phyloP scores from a whole-genome alignment of 2,113 vertebrate genomes.

The Myxocyprinus asiaticus region DNA sequence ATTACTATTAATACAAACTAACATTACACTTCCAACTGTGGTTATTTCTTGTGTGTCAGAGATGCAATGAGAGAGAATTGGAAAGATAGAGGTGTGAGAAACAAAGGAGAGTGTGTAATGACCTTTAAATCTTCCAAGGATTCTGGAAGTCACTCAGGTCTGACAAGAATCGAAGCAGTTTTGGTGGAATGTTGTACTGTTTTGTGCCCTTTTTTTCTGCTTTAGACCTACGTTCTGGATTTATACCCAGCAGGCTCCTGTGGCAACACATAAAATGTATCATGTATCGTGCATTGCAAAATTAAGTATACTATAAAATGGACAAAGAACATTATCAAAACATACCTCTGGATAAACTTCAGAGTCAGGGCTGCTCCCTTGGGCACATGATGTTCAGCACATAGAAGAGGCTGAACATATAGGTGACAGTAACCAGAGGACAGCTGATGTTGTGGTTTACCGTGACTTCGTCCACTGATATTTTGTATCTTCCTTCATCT shows the following conservation, averaged over 20 bases:
- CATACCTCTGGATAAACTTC: conserved; percentile 13
- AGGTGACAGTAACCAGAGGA: conserved; percentile 5
- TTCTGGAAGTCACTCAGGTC: conserved; percentile 16
- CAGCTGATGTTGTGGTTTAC: conserved; percentile 1
- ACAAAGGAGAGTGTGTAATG: neutral
- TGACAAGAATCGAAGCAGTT: conserved; percentile 1
- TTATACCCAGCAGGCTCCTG: neutral
- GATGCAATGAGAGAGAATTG: neutral
- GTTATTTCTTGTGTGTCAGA: neutral
- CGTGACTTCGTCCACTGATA: neutral
- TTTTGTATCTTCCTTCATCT: conserved; percentile 10
- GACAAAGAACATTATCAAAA: neutral
- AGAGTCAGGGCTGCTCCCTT: conserved; percentile 15
- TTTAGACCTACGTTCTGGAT: neutral
- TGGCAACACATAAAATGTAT: neutral
- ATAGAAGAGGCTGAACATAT: conserved; percentile 13
- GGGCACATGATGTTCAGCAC: conserved; percentile 3
- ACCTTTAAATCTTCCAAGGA: conserved; percentile 5
- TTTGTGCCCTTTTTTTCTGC: neutral
- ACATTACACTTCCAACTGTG: too few species aligned
- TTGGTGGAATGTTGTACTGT: neutral
- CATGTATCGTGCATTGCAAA: neutral
- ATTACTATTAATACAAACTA: too few species aligned
- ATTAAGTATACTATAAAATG: neutral
- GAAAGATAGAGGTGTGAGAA: neutral